Base-by-base conservation (phyloP, 2,797 vertebrate genomes). In the Rhinichthys osculus region DNA sequence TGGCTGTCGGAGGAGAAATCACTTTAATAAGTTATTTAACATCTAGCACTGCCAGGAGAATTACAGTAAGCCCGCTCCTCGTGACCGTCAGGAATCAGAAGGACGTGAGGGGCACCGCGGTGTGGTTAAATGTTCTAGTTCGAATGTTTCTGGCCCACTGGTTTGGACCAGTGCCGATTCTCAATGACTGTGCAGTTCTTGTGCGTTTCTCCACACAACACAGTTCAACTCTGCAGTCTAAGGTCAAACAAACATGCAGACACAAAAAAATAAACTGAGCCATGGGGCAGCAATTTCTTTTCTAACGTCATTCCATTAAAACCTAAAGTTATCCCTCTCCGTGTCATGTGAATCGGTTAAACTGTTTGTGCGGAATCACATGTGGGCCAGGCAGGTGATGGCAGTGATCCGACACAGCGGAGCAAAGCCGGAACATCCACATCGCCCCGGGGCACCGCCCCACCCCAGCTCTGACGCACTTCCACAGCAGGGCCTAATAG, bases 321-420 rank as follows among this genome's bases (percentile, higher is more conserved):
- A 76, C 27, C 62, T 23, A 70, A 38, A 54, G n/a, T 73, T 47
- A n/a, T 64, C 23, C 72, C 30, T 21, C 33, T 71, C 35, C 62
- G 71, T 70, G 82, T 89, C 85, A 90, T 86, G 80, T 86, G 93
- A 95, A 94, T 92, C 92, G 91, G 90, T 89, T 92, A 87, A 88
- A 88, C 92, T 94, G 92, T 87, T 88, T 95, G 94, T 92, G 93
- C 90, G 87, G 89, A 86, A 94, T 95, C 94, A 95, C 94, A 95
- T 95, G 94, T 89, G 88, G 87, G 78, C 66, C 90, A 94, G 92
- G 94, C 93, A 95, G 94, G 94, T 94, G 92, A 95, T 93, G 89
- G 87, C 91, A 91, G 89, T 90, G 93, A 93, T 91, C 89, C 87
- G 91, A 93, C 92, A 93, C 91, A 93, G 91, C 91, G 90, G 88